A percentile compares a stretch with the other conserved stretches of the same genome.
These are phyloP conservation scores for Calyptomena viridis DNA, from an alignment of 2,113 vertebrate species.

Conservation along the genomic window DNA sequence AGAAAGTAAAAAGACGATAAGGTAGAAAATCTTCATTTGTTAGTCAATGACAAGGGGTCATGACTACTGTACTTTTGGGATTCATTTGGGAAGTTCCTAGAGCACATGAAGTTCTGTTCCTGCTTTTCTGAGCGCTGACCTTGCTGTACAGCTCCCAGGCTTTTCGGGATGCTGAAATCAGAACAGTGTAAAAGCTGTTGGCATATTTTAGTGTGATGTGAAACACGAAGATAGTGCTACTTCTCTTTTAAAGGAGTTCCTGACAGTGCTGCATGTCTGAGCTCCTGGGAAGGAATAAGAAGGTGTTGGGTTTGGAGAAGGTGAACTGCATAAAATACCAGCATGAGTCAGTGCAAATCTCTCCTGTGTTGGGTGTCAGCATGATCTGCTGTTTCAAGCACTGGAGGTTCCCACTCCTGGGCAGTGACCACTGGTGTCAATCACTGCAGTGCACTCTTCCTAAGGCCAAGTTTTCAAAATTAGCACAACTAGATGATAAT, in stretches of 20 bases:
- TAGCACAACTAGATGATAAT: neutral
- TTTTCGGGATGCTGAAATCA: neutral
- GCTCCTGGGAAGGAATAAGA: neutral
- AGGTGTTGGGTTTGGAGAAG: neutral
- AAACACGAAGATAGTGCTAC: neutral
- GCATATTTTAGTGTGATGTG: neutral
- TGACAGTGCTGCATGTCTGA: neutral
- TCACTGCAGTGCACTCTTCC: neutral
- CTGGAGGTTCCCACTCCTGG: neutral
- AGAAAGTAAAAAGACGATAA: neutral
- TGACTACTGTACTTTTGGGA: neutral
- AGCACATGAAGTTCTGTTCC: neutral
- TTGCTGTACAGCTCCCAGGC: neutral
- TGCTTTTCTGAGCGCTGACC: neutral
- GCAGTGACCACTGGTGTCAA: neutral
- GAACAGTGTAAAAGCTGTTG: neutral
- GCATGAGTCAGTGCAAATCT: neutral
- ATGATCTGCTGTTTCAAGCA: neutral
- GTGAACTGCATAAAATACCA: neutral
- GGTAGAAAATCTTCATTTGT: neutral
- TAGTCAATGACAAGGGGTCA: neutral
- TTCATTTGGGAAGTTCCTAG: neutral
- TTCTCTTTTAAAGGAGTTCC: neutral
- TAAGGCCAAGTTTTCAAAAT: neutral
- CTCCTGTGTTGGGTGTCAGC: neutral